These are phyloP conservation scores for Globia sparganii DNA, from an alignment of 2,888 invertebrate species.

Conservation along the genomic window DNA sequence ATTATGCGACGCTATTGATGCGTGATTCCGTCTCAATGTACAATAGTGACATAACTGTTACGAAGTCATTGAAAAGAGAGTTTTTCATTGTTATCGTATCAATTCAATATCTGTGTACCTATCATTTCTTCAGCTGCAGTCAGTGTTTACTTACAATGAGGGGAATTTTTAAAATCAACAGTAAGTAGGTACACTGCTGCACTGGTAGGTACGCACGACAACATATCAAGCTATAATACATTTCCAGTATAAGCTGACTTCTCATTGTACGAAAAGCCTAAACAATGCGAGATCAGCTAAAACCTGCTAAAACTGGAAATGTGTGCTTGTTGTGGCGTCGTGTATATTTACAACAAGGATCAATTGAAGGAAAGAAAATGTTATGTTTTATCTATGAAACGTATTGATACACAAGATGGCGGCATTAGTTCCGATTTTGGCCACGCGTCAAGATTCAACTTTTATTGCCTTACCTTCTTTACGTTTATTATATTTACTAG, in stretches of 20 bases:
- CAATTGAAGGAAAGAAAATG: too few species aligned
- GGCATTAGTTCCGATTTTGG: neutral
- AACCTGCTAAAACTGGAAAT: too few species aligned
- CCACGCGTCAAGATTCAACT: too few species aligned
- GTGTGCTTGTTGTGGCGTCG: too few species aligned
- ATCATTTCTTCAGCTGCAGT: neutral
- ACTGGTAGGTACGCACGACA: neutral
- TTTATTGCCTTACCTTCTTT: too few species aligned
- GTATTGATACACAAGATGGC: neutral
- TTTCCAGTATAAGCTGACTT: neutral
- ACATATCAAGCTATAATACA: neutral
- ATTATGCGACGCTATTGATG: slow-evolving; percentile 22
- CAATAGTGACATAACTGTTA: slow-evolving; percentile 22
- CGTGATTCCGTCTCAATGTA: slow-evolving; percentile 27
- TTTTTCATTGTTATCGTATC: slow-evolving; percentile 13
- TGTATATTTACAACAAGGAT: too few species aligned
- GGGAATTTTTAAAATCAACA: neutral
- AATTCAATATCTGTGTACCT: too few species aligned
- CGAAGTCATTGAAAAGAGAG: neutral
- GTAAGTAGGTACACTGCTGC: neutral
- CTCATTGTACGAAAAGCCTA: neutral
- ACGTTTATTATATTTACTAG: too few species aligned
- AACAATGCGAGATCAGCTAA: too few species aligned
- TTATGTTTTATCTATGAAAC: too few species aligned
- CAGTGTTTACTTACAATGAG: neutral